Base-by-base conservation (phyloP, 2,113 vertebrate genomes). In the Rhinolophus sinicus region DNA sequence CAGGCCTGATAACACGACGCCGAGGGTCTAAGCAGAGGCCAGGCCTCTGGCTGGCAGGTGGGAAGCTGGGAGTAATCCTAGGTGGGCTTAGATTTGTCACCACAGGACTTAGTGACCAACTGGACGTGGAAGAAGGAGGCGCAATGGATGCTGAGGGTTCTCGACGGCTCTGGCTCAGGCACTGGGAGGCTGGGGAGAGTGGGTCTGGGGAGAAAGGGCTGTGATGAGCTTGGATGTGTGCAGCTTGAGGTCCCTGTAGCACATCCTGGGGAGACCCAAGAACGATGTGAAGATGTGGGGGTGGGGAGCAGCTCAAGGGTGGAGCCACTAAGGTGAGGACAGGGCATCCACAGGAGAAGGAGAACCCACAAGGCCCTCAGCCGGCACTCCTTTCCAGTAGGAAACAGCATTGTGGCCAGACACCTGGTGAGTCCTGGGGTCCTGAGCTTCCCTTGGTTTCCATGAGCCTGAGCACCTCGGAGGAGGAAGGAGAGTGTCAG, bases 141-240 rank as follows among this genome's bases (percentile, higher is more conserved):
- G 0, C 10, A 6, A 50, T 8, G 52, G 38, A 22, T 0, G 10
- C 54, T 4, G 75, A 67, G 40, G 24, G 30, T 14, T 3, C 7
- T 3, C 5, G 0, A 19, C 11, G 65, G 80, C 28, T n/a, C 65
- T 13, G 5, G n/a, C 40, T 40, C 50, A 15, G 78, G 60, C 1
- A 0, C 65, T 16, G 0, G 52, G 69, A 15, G 65, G 4, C 6
- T 4, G 0, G 56, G 26, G 16, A 40, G 54, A 19, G 33, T 0
- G 18, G 44, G n/a, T 13, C 60, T 82, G 40, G 38, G 18, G 58
- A 22, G 67, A 72, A 58, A n/a, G 26, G n/a, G 50, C n/a, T 11
- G 33, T n/a, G 58, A 33, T 1, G 1, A n/a, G 50, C 92, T 69
- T 8, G 18, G 33, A 21, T 0, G 0, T 24, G 67, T 9, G 38